These are phyloP conservation scores for Hydractinia symbiolongicarpus DNA, from an alignment of 30 jellyfish, hydroid and myxozoan genomes.

Conservation along the genomic window DNA sequence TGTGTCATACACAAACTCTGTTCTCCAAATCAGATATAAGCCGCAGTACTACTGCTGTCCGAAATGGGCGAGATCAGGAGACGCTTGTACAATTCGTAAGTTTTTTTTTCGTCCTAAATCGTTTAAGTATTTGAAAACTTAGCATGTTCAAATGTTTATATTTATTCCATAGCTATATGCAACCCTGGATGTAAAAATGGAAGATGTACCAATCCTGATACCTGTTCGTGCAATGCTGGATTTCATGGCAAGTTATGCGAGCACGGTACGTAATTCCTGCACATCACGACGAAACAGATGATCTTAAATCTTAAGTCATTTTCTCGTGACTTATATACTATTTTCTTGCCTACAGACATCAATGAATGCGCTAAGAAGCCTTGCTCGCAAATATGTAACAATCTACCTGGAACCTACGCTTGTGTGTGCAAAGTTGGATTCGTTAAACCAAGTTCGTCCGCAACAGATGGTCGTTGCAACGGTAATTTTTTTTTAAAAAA, in stretches of 20 bases:
- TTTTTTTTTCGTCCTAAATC: not conserved
- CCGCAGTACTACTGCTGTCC: constrained; percentile 12
- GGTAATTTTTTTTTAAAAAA: too few relatives aligned
- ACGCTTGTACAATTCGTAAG: constrained; percentile 27
- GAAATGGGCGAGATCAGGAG: constrained; percentile 11
- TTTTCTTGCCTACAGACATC: constrained; percentile 23
- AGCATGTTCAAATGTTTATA: not conserved
- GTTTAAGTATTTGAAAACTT: not conserved
- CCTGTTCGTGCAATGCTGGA: constrained; percentile 2
- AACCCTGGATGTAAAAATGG: constrained; percentile 33
- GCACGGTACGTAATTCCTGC: too few relatives aligned
- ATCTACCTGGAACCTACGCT: constrained; percentile 39
- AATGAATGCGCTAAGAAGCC: constrained; percentile 40
- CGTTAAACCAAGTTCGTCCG: not conserved
- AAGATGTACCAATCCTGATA: constrained; percentile 11
- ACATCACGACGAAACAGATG: too few relatives aligned
- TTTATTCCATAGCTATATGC: constrained; percentile 2
- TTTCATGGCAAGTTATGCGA: constrained; percentile 2
- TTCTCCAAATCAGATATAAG: not conserved
- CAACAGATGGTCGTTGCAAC: too few relatives aligned
- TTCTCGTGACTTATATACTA: not conserved
- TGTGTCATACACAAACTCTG: constrained; percentile 5
- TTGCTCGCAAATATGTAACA: constrained; percentile 39
- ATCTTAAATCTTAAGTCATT: too few relatives aligned
- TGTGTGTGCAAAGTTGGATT: constrained; percentile 42